A percentile compares a stretch with the other conserved stretches of the same genome.
phyloP scores from a whole-genome alignment of 2,113 vertebrate species.

The Rhinichthys klamathensis region DNA sequence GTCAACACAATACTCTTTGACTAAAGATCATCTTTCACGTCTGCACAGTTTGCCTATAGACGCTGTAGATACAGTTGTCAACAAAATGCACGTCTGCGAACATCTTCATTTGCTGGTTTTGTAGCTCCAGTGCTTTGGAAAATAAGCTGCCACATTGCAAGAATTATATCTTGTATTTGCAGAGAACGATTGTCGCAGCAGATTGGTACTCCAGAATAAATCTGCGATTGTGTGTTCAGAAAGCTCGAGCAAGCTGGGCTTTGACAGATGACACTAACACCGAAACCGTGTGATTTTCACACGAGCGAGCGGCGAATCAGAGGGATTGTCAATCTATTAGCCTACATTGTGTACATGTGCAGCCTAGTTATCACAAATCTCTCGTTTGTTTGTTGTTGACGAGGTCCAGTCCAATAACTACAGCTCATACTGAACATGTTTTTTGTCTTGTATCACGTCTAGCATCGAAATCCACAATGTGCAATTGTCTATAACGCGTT shows the following conservation, averaged over 20 bases:
- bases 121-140: constrained; percentile 39
- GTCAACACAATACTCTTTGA: background rate
- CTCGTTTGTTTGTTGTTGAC: constrained; percentile 38
- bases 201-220: constrained; percentile 11
- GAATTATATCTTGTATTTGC: constrained; percentile 1
- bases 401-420: constrained; percentile 48
- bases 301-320: background rate
- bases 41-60: background rate
- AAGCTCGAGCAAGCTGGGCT: background rate
- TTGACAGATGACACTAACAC: constrained; percentile 47
- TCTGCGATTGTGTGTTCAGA: background rate
- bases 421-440: constrained; percentile 13
- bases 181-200: constrained; percentile 15
- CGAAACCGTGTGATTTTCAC: constrained; percentile 43
- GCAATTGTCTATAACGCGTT: background rate
- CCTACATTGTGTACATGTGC: background rate
- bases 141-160: constrained; percentile 28
- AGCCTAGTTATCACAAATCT: constrained; percentile 42
- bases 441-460: background rate
- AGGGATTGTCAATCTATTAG: constrained; percentile 23
- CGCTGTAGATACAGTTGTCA: background rate
- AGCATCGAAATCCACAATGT: background rate
- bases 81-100: background rate
- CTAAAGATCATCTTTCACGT: background rate
- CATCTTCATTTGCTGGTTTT: background rate